These are phyloP conservation scores for Shinisaurus crocodilurus DNA, from an alignment of 2,113 vertebrate genomes.

Conservation along the genomic window DNA sequence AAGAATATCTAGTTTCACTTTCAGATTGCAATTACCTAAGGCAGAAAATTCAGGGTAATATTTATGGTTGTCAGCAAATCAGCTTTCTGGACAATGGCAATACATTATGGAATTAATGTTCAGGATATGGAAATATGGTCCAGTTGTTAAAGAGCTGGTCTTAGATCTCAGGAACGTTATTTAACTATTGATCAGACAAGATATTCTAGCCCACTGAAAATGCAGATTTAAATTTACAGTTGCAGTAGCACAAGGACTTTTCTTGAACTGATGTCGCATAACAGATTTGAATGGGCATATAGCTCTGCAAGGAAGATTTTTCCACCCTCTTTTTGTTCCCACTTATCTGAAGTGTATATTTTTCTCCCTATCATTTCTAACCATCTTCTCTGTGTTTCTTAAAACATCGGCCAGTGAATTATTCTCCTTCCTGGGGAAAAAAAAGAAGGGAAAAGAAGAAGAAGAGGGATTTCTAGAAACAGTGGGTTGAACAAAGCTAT, in stretches of 20 bases:
- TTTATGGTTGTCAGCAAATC: no score
- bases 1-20: no score
- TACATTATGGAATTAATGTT: no score
- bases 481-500: slow-evolving; percentile 11
- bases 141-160: neutral
- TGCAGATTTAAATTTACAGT: neutral
- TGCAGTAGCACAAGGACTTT: neutral
- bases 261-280: neutral
- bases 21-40: no score
- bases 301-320: neutral
- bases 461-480: neutral
- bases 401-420: neutral
- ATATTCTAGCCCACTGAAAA: neutral
- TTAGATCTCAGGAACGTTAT: neutral
- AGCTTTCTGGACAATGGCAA: neutral
- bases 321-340: neutral
- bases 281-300: neutral
- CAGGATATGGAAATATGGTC: neutral
- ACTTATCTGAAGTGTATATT: neutral
- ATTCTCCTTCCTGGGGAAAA: neutral
- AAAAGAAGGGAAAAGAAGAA: neutral
- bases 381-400: slow-evolving; percentile 6
- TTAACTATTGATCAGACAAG: neutral
- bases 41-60: no score
- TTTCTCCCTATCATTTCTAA: neutral